Evolutionary conservation across 2,888 invertebrate genomes (phyloP), one percentile per base, ranked within the genome.

Genomic region (Metacarcinus magister): DNA sequence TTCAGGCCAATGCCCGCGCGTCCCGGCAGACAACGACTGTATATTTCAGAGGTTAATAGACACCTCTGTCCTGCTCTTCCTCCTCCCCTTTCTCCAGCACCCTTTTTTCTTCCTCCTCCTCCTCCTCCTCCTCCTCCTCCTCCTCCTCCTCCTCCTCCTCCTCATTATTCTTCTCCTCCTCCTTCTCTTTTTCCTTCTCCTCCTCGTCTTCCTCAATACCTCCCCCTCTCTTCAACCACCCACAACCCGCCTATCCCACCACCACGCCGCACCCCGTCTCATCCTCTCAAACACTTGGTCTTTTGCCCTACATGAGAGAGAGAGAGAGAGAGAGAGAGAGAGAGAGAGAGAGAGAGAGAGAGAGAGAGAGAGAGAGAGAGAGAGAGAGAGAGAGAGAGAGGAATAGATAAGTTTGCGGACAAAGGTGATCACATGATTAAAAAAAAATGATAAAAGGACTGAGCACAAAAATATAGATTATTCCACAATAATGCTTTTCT

Each of bases 21-120:
- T 75, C 28, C 75, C 75, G 28, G 28, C 75, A 75, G 75, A 75
- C 75, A 75, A 75, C 75, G 75, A 75, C 75, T 75, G 75, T 75
- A 75, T 75, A 75, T 75, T 75, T 75, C 75, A 75, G 75, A 28
- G 75, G 75, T 75, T 75, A 75, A 75, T 75, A 75, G 75, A 75
- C 75, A n/a, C 75, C 75, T 28, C 28, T 75, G 28, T 28, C 75
- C 75, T 28, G n/a, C 28, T 28, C 28, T 28, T 28, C 75, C 28
- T 28, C 75, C 75, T 75, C 28, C 75, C 60, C 16, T 60, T 60
- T 60, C 60, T 60, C 16, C 16, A 19, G 10, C 60, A 13, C 23
- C 60, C 4, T 46, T 46, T 46, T 7, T 10, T 46, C 46, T 19
- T 60, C 10, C 60, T 19, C 60, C 60, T 16, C 16, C 60, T 60